Evolutionary conservation across 1,140 invertebrate species (phyloP).

Genomic region (Bombus superbus): DNA sequence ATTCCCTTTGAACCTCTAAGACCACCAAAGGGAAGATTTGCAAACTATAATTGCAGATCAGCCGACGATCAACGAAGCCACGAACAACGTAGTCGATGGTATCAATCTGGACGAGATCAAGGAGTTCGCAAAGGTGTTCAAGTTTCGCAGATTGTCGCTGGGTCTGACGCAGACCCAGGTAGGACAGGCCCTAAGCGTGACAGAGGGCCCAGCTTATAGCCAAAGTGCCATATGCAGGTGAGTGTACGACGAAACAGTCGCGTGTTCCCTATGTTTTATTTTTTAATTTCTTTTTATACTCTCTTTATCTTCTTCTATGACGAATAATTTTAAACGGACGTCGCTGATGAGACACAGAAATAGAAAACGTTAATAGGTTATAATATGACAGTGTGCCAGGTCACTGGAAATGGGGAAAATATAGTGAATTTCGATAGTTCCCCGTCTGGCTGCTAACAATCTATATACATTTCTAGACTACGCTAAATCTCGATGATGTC

Average conservation of each 20-base stretch:
- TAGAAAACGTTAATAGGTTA: constrained; percentile 28
- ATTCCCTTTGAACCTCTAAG: background rate
- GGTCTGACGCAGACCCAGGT: constrained; percentile 98
- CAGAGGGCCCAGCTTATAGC: constrained; percentile 98
- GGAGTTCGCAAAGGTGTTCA: constrained; percentile 99
- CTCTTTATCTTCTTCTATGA: constrained; percentile 13
- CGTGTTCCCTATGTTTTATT: background rate
- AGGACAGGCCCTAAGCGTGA: constrained; percentile 96
- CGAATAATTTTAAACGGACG: constrained; percentile 45
- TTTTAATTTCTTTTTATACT: background rate
- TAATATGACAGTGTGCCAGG: constrained; percentile 74
- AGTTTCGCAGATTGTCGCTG: constrained; percentile 94
- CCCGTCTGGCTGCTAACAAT: constrained; percentile 10
- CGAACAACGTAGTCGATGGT: constrained; percentile 96
- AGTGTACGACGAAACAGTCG: constrained; percentile 55
- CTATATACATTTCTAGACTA: background rate
- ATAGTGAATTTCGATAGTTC: background rate
- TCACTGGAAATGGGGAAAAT: constrained; percentile 77
- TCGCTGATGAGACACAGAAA: constrained; percentile 57
- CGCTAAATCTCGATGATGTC: background rate
- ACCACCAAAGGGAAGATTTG: background rate
- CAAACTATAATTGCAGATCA: constrained; percentile 86
- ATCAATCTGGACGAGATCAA: constrained; percentile 99
- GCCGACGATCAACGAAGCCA: constrained; percentile 95
- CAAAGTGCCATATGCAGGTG: constrained; percentile 99